Evolutionary conservation across 2,113 vertebrate genomes (phyloP), one percentile per base, ranked within the genome.

Genomic region (Prochilodus magdalenae): DNA sequence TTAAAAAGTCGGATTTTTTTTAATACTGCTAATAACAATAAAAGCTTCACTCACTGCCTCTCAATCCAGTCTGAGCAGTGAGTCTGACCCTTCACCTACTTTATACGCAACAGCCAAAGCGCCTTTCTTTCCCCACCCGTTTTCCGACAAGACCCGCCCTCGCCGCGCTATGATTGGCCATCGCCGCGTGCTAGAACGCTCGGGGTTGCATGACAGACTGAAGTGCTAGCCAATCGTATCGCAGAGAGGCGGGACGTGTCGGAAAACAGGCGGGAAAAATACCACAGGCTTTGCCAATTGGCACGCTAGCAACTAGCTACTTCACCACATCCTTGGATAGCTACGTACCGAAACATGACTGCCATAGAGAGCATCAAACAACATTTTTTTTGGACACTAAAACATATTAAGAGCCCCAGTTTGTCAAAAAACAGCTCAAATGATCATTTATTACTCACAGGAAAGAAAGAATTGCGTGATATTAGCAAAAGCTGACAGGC

Each of bases 61-160:
- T 22, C 53, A 36, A 1, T 6, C 65, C 13, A 14, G 3, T 5
- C 30, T 67, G 30, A 33, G 11, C 18, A 22, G 5, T 20, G 18
- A 40, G 33, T 3, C 65, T 70, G 11, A 70, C 95, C 95, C 95
- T 95, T 96, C 92, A 91, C 95, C 95, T 89, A 96, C 89, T 96
- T 95, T 86, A 77, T 59, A 55, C 40, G 75, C 63, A 62, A 7
- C 51, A 30, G 15, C 36, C 20, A 24, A n/a, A 14, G 33, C 13
- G 33, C 24, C 18, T n/a, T 22, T 55, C 13, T 60, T 60, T 26
- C 12, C 57, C 7, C 57, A 60, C 53, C 20, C 53, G 53, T n/a
- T 5, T 57, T 57, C 53, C 18, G 53, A 26, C 24, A 26, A 26
- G 57, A 60, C 22, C 57, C 57, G 57, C 86, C 84, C 85, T 55